phyloP scores from a whole-genome alignment of 2,888 invertebrate species.

The Scaeva pyrastri region DNA sequence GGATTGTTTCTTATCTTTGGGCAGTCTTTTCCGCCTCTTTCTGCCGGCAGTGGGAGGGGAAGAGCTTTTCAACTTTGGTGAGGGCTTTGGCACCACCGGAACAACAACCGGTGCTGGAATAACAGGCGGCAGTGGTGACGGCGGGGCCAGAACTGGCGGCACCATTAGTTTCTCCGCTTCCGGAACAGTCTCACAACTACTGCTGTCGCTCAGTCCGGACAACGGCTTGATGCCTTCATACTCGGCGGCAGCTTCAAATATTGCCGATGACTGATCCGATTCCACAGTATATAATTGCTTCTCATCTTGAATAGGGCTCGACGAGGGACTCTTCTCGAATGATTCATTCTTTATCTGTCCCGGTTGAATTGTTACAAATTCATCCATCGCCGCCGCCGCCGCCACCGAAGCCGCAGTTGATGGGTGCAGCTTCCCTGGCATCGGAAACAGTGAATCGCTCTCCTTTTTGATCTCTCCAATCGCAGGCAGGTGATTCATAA shows the following conservation, averaged over 20 bases:
- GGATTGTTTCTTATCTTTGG: slow-evolving; percentile 71
- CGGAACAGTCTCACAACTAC: slow-evolving; percentile 78
- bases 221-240: slow-evolving; percentile 76
- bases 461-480: slow-evolving; percentile 81
- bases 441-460: slow-evolving; percentile 76
- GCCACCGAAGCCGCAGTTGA: slow-evolving; percentile 22
- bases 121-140: slow-evolving; percentile 50
- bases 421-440: slow-evolving; percentile 76
- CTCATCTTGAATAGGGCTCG: slow-evolving; percentile 77
- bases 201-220: slow-evolving; percentile 79
- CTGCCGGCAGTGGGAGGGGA: slow-evolving; percentile 55
- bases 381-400: slow-evolving; percentile 44
- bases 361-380: slow-evolving; percentile 80
- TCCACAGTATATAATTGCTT: slow-evolving; percentile 76
- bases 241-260: slow-evolving; percentile 75
- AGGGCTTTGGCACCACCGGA: slow-evolving; percentile 54
- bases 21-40: slow-evolving; percentile 64
- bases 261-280: slow-evolving; percentile 75
- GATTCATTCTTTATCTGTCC: slow-evolving; percentile 82
- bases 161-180: slow-evolving; percentile 47
- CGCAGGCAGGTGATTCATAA: slow-evolving; percentile 68
- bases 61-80: slow-evolving; percentile 66
- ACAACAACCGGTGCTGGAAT: slow-evolving; percentile 62
- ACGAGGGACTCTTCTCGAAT: slow-evolving; percentile 77
- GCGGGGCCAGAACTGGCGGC: slow-evolving; percentile 51